phyloP scores from a whole-genome alignment of 2,888 invertebrate species.

The Phengaris arion region DNA sequence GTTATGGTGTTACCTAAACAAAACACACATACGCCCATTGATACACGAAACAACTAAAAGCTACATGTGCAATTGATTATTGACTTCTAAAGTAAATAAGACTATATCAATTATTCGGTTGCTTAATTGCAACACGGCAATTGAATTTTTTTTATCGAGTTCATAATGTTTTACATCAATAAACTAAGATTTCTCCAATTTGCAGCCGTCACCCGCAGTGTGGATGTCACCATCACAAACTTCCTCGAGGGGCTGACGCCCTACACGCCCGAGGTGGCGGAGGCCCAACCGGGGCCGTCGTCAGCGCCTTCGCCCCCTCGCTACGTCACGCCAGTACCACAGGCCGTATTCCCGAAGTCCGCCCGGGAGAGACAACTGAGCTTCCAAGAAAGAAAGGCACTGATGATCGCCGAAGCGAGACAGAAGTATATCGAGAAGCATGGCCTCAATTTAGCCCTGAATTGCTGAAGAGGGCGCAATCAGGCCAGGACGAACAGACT shows the following conservation, averaged over 20 bases:
- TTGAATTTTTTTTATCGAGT: too few relatives aligned
- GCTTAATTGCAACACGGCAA: too few relatives aligned
- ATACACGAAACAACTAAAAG: too few relatives aligned
- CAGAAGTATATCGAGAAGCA: constrained; percentile 89
- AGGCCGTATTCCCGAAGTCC: constrained; percentile 74
- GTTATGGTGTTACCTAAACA: too few relatives aligned
- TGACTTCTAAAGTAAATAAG: too few relatives aligned
- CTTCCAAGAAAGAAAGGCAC: constrained; percentile 87
- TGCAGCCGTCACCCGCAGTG: constrained; percentile 84
- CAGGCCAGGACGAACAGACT: constrained; percentile 1
- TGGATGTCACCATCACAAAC: constrained; percentile 89
- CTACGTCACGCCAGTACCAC: constrained; percentile 56
- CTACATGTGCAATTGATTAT: too few relatives aligned
- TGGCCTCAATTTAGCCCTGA: constrained; percentile 67
- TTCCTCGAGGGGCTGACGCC: constrained; percentile 86
- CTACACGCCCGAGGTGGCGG: constrained; percentile 67
- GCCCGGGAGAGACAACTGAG: constrained; percentile 84
- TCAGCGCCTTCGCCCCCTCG: constrained; percentile 14
- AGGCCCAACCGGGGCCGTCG: constrained; percentile 31
- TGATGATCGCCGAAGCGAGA: constrained; percentile 88
- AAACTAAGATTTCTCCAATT: constrained; percentile 27
- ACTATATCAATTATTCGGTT: too few relatives aligned
- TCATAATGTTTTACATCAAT: neutral
- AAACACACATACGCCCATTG: too few relatives aligned
- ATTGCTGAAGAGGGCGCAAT: constrained; percentile 43